Conservation (phyloP, 2,888 invertebrate genomes). For the Acronicta leporina region DNA sequence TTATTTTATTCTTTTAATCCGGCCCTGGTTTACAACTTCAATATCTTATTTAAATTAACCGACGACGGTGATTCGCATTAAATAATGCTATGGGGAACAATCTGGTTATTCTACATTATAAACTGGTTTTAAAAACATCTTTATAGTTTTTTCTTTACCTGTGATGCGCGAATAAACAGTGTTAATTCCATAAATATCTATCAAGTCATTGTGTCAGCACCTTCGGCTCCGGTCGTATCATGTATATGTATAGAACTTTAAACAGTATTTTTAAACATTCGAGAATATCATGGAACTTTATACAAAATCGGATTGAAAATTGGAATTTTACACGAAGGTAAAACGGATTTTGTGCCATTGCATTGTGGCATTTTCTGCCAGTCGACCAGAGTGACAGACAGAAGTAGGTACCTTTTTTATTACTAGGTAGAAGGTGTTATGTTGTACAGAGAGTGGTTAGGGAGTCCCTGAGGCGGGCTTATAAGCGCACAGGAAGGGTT, state of each 20-base stretch:
- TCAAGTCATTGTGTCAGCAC: conserved; percentile 24
- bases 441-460: no score
- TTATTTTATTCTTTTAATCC: conserved; percentile 45
- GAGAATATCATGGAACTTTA: no score
- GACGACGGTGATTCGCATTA: conserved; percentile 32
- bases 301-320: no score
- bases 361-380: no score
- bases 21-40: conserved; percentile 45
- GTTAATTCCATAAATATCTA: conserved; percentile 27
- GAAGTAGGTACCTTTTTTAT: no score
- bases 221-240: background rate
- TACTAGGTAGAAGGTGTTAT: no score
- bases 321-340: no score
- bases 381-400: no score
- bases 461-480: no score
- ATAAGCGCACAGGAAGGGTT: no score
- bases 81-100: conserved; percentile 40
- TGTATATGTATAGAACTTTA: background rate
- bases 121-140: conserved; percentile 45
- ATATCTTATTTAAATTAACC: conserved; percentile 49
- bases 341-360: no score
- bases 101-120: conserved; percentile 46
- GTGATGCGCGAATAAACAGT: conserved; percentile 26
- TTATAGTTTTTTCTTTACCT: conserved; percentile 23
- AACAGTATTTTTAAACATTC: background rate